Percentiles rank a stretch among this genome's conserved stretches.
phyloP scores from a whole-genome alignment of 1,140 invertebrate species.

The Aphelinus atriplicis region DNA sequence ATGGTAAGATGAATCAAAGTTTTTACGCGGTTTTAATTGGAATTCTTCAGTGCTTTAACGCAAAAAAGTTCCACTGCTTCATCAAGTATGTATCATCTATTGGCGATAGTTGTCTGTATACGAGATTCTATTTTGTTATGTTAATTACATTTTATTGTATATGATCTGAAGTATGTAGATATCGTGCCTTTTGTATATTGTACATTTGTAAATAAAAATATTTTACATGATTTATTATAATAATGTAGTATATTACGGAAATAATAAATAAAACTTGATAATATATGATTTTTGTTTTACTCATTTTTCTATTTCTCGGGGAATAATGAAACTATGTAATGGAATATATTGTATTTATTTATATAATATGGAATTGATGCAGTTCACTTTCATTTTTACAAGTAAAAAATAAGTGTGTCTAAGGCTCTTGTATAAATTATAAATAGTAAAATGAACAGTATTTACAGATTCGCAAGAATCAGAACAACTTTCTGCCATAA shows the following conservation, averaged over 20 bases:
- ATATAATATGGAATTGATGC: slow-evolving; percentile 16
- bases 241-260: slow-evolving; percentile 52
- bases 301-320: background rate
- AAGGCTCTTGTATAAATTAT: slow-evolving; percentile 45
- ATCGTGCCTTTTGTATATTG: slow-evolving; percentile 65
- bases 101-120: slow-evolving; percentile 48
- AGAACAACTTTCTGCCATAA: slow-evolving; percentile 15
- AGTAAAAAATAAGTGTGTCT: slow-evolving; percentile 46
- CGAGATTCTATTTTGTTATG: slow-evolving; percentile 55
- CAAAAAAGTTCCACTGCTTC: slow-evolving; percentile 16
- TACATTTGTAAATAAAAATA: slow-evolving; percentile 65
- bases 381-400: slow-evolving; percentile 36
- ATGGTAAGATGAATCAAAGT: too few species aligned
- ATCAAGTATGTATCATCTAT: slow-evolving; percentile 37
- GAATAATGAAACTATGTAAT: slow-evolving; percentile 40
- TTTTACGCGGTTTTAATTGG: too few species aligned
- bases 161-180: slow-evolving; percentile 64
- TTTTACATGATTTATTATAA: slow-evolving; percentile 59
- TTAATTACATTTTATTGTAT: slow-evolving; percentile 61
- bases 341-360: slow-evolving; percentile 45
- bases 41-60: too few species aligned
- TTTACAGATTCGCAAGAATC: slow-evolving; percentile 50
- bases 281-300: slow-evolving; percentile 29
- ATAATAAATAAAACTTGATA: slow-evolving; percentile 54
- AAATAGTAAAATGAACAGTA: slow-evolving; percentile 49